Percentiles rank a stretch among this genome's conserved stretches.
These are phyloP conservation scores for Anolis apletophallus DNA, from an alignment of 2,797 vertebrate genomes.

Conservation along the genomic window DNA sequence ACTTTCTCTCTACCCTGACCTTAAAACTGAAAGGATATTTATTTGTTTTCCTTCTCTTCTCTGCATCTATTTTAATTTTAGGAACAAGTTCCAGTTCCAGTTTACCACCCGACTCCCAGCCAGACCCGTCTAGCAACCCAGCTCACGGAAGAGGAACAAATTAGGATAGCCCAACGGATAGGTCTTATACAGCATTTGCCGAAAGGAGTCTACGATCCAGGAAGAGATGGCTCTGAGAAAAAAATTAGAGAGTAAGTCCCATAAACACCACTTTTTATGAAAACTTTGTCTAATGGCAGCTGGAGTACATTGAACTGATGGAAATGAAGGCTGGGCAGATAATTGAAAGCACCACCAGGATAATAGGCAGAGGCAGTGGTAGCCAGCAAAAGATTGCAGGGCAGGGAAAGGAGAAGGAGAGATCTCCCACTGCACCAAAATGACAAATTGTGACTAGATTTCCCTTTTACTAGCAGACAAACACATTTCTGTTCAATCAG, in stretches of 20 bases:
- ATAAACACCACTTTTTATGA: not conserved
- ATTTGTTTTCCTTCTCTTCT: not conserved
- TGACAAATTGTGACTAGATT: too few species aligned
- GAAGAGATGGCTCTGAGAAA: conserved; percentile 88
- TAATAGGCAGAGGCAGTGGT: not conserved
- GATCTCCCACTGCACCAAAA: too few species aligned
- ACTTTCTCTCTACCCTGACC: not conserved
- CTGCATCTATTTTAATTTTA: conserved; percentile 46
- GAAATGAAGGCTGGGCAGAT: not conserved
- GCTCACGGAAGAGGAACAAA: conserved; percentile 91
- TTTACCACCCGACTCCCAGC: conserved; percentile 91
- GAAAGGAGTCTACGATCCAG: conserved; percentile 88
- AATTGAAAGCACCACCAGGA: not conserved
- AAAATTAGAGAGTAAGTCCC: conserved; percentile 89
- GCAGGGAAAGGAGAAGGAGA: too few species aligned
- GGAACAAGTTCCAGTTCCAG: conserved; percentile 89
- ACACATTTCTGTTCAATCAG: too few species aligned
- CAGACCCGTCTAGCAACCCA: conserved; percentile 89
- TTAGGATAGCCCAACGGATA: conserved; percentile 89
- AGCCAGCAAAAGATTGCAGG: not conserved
- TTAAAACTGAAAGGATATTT: conserved; percentile 1
- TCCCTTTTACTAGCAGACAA: too few species aligned
- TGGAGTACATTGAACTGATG: not conserved
- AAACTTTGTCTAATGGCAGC: not conserved
- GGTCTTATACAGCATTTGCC: conserved; percentile 92